Percentiles rank a stretch among this genome's conserved stretches.
These are phyloP conservation scores for Sebastes oblongus DNA, from an alignment of 2,797 vertebrate species.

Conservation along the genomic window DNA sequence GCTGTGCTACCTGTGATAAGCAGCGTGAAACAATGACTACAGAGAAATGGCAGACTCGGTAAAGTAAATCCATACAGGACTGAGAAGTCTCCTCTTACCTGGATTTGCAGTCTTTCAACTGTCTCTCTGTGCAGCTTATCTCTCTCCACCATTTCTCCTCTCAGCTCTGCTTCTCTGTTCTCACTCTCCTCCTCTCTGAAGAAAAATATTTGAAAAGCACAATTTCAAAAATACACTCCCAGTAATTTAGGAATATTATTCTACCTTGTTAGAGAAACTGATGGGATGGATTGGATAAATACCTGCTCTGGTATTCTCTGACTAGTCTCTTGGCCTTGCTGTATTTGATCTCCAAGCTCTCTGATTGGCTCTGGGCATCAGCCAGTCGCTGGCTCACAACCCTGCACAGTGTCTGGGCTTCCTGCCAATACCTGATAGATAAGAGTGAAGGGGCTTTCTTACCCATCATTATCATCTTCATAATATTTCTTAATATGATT, in stretches of 20 bases:
- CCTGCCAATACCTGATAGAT: slow-evolving; percentile 86
- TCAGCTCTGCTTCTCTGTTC: slow-evolving; percentile 83
- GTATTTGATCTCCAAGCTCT: slow-evolving; percentile 90
- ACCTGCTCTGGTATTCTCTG: slow-evolving; percentile 91
- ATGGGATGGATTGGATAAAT: slow-evolving; percentile 34
- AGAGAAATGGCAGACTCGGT: slow-evolving; percentile 1
- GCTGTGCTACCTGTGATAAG: slow-evolving; percentile 58
- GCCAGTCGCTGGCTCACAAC: slow-evolving; percentile 90
- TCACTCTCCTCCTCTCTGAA: slow-evolving; percentile 85
- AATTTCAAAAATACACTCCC: neutral
- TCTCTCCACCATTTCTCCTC: slow-evolving; percentile 81
- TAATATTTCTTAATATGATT: neutral
- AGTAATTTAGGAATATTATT: neutral
- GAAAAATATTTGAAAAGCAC: neutral
- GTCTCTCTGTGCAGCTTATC: slow-evolving; percentile 81
- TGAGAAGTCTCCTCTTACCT: slow-evolving; percentile 73
- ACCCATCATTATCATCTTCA: slow-evolving; percentile 9
- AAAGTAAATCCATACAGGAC: neutral
- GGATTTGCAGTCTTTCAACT: slow-evolving; percentile 81
- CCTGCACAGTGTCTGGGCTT: slow-evolving; percentile 91
- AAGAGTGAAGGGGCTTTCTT: slow-evolving; percentile 6
- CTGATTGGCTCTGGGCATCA: slow-evolving; percentile 90
- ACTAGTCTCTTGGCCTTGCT: slow-evolving; percentile 88
- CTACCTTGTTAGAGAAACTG: neutral
- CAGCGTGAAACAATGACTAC: slow-evolving; percentile 17